Conservation (phyloP, 2,888 invertebrate species). For the Diogma glabrata region DNA sequence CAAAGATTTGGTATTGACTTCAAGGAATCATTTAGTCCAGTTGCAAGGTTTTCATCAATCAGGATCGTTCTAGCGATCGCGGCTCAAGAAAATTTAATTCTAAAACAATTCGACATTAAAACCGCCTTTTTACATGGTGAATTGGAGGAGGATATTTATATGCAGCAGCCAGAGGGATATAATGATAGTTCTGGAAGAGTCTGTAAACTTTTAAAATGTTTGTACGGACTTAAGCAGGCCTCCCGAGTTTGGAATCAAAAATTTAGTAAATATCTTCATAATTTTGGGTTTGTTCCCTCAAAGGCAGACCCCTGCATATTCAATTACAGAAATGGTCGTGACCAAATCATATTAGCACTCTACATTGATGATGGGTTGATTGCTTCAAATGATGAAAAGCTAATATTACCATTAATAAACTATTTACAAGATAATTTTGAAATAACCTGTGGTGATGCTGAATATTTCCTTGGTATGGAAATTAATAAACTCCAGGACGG, state of each 20-base stretch:
- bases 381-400: slow-evolving; percentile 1
- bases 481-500: neutral
- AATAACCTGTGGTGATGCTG: neutral
- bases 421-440: slow-evolving; percentile 1
- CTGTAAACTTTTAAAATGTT: slow-evolving; percentile 13
- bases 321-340: neutral
- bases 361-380: slow-evolving; percentile 13
- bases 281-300: no score
- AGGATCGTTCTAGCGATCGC: slow-evolving; percentile 14
- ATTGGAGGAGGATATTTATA: slow-evolving; percentile 15
- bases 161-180: slow-evolving; percentile 15
- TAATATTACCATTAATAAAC: neutral
- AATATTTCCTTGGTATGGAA: slow-evolving; percentile 8
- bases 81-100: slow-evolving; percentile 11
- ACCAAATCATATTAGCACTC: neutral
- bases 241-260: no score
- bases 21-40: slow-evolving; percentile 20
- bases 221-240: slow-evolving; percentile 17
- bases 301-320: slow-evolving; percentile 21
- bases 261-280: no score
- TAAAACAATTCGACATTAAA: slow-evolving; percentile 18
- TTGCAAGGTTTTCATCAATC: slow-evolving; percentile 12
- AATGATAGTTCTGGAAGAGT: slow-evolving; percentile 14
- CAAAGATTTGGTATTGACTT: slow-evolving; percentile 20
- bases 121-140: slow-evolving; percentile 17